Conservation (phyloP, 2,888 invertebrate species). For the Andrena fulva region DNA sequence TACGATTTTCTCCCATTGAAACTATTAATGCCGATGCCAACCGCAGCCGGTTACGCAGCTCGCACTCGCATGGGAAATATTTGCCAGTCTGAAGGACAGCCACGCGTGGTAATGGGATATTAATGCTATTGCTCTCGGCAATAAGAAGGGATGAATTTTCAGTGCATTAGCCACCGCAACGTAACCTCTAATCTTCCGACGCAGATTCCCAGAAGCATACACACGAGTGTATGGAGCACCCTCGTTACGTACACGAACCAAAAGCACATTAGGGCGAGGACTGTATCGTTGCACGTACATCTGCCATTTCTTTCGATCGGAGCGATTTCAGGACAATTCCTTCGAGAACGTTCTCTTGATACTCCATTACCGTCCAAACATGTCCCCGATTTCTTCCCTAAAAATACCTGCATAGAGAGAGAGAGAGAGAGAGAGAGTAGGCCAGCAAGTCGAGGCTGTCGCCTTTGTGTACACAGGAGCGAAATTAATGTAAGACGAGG, state of each 20-base stretch:
- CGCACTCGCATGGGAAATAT: not conserved
- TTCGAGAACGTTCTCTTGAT: not conserved
- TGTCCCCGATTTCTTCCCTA: not conserved
- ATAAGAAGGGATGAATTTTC: constrained; percentile 29
- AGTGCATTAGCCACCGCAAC: constrained; percentile 29
- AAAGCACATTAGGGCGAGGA: constrained; percentile 5
- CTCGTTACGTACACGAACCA: not conserved
- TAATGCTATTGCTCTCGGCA: constrained; percentile 34
- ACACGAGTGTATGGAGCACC: not conserved
- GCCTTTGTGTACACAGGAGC: constrained; percentile 2
- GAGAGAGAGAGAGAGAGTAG: too few relatives aligned
- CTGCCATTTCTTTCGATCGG: not conserved
- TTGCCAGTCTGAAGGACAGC: not conserved
- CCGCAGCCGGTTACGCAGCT: not conserved
- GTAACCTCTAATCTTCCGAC: constrained; percentile 50
- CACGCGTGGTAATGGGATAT: constrained; percentile 23
- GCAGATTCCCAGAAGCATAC: constrained; percentile 26
- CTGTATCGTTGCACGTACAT: not conserved
- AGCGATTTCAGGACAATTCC: not conserved
- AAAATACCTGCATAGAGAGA: not conserved
- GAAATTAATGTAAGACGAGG: constrained; percentile 38
- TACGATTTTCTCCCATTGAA: not conserved
- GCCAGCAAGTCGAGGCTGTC: not conserved
- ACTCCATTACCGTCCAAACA: not conserved
- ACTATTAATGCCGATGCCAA: not conserved